Percentiles rank a stretch among this genome's conserved stretches.
Conservation (phyloP, 2,888 invertebrate genomes). For the Phaonia tiefii region DNA sequence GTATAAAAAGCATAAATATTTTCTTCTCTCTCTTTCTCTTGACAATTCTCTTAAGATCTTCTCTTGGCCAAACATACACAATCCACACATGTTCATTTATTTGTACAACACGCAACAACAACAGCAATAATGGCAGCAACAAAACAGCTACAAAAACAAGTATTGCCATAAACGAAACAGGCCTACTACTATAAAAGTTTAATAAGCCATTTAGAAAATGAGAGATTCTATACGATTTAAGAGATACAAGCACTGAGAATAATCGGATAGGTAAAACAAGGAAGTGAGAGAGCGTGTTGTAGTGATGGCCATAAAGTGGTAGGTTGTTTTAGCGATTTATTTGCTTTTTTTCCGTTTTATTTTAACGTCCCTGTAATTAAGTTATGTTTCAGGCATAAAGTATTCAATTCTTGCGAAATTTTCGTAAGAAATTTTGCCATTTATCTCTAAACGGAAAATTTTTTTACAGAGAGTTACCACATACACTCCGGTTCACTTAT, state of each 20-base stretch:
- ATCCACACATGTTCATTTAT: slow-evolving; percentile 9
- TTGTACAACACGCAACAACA: slow-evolving; percentile 31
- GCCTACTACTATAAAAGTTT: slow-evolving; percentile 58
- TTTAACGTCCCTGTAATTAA: too few relatives aligned
- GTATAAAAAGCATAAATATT: not conserved
- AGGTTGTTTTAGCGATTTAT: not conserved
- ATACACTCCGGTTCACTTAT: too few relatives aligned
- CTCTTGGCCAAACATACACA: slow-evolving; percentile 3
- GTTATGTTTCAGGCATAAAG: too few relatives aligned
- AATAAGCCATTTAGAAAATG: slow-evolving; percentile 53
- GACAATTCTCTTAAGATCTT: too few relatives aligned
- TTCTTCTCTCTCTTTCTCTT: slow-evolving; percentile 35
- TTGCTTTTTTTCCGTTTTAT: too few relatives aligned
- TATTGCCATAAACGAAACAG: slow-evolving; percentile 37
- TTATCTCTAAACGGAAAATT: too few relatives aligned
- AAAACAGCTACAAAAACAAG: slow-evolving; percentile 44
- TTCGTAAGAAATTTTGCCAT: too few relatives aligned
- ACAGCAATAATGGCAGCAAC: slow-evolving; percentile 2
- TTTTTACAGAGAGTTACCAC: too few relatives aligned
- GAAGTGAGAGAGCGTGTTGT: not conserved
- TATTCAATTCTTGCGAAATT: too few relatives aligned
- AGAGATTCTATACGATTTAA: slow-evolving; percentile 3
- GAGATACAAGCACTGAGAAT: not conserved
- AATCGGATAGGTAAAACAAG: too few relatives aligned
- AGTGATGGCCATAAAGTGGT: not conserved